A percentile compares a stretch with the other conserved stretches of the same genome.
These are phyloP conservation scores for Phocides pigmalion DNA, from an alignment of 1,140 invertebrate genomes.

Conservation along the genomic window DNA sequence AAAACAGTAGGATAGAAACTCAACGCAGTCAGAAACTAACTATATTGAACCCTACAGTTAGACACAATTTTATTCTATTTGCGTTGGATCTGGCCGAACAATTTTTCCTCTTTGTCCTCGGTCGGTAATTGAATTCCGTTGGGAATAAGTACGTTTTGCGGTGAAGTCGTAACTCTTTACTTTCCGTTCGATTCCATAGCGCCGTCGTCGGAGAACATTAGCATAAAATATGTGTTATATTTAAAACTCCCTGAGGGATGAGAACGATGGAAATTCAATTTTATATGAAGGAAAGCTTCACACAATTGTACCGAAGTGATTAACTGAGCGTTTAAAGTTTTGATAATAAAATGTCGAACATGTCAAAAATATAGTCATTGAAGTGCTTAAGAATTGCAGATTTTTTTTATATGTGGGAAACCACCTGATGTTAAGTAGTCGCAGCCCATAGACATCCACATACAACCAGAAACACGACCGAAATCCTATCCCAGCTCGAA, in stretches of 20 bases:
- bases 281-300: not conserved
- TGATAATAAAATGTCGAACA: no score
- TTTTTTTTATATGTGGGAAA: no score
- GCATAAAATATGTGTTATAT: constrained; percentile 40
- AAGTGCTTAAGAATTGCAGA: no score
- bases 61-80: constrained; percentile 66
- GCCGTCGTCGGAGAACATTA: constrained; percentile 33
- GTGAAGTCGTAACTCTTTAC: constrained; percentile 45
- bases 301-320: not conserved
- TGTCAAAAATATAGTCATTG: not conserved
- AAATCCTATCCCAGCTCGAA: no score
- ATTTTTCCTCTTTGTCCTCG: constrained; percentile 70
- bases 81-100: constrained; percentile 46
- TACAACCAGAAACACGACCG: no score
- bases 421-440: no score
- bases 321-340: not conserved
- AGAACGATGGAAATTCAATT: constrained; percentile 11
- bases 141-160: constrained; percentile 58
- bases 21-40: constrained; percentile 37
- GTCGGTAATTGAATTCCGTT: constrained; percentile 70
- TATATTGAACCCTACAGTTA: constrained; percentile 40
- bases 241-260: constrained; percentile 10
- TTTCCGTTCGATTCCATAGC: constrained; percentile 38
- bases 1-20: constrained; percentile 24
- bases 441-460: no score